A percentile compares a stretch with the other conserved stretches of the same genome.
Conservation (phyloP, 2,888 invertebrate species). For the Torymus aiolomorphi region DNA sequence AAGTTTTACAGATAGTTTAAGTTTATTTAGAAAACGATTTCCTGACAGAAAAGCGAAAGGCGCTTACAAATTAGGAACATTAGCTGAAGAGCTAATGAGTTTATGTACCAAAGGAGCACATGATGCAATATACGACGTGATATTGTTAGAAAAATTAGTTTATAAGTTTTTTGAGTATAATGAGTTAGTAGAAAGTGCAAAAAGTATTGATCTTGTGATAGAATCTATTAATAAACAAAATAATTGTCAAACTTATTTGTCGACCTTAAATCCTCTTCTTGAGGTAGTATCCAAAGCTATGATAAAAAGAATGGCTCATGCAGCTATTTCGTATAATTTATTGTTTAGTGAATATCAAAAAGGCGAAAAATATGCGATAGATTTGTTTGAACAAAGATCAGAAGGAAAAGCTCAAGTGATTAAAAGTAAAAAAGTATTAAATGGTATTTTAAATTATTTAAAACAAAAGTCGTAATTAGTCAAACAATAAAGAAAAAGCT, state of each 20-base stretch:
- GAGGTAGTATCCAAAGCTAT: not conserved
- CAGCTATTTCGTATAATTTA: conserved; percentile 1
- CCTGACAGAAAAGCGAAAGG: conserved; percentile 4
- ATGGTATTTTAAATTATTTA: too few species aligned
- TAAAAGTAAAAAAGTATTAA: not conserved
- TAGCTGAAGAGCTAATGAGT: conserved; percentile 21
- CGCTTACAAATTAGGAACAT: not conserved
- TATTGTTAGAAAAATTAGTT: too few species aligned
- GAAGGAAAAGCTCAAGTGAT: conserved; percentile 9
- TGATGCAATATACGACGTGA: conserved; percentile 49
- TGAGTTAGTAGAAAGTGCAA: too few species aligned
- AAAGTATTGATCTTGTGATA: too few species aligned
- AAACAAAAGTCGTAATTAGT: too few species aligned
- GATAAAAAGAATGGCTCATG: conserved; percentile 16
- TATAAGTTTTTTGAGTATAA: too few species aligned
- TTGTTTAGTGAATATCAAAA: not conserved
- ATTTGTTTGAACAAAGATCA: not conserved
- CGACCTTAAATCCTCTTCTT: not conserved
- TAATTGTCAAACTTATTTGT: too few species aligned
- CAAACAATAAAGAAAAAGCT: too few species aligned
- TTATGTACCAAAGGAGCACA: conserved; percentile 42
- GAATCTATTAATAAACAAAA: too few species aligned
- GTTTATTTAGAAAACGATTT: too few species aligned
- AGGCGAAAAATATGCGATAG: conserved; percentile 4
- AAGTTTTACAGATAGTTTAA: too few species aligned